Evolutionary conservation across 2,888 invertebrate species (phyloP), one percentile per base, ranked within the genome.

Genomic region (Mycalesis mineus): DNA sequence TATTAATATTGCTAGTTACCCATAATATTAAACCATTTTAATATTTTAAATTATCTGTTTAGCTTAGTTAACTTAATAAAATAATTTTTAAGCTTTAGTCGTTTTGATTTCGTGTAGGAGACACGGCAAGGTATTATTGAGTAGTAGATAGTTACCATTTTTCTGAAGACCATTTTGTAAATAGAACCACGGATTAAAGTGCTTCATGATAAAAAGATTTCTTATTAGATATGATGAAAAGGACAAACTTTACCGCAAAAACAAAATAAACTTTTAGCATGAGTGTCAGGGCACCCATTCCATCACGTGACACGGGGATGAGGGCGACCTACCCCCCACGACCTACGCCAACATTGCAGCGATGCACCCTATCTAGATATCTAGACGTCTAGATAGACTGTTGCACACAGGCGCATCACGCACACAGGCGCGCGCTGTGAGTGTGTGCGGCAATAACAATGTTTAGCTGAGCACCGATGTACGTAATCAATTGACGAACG

Each of bases 291-390:
- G 59, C 69, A 65, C 70, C 70, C 72, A 72, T 78, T 80, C 82
- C 78, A 84, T 83, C 80, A 78, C 74, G 78, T 74, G 77, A 70
- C 71, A 73, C 61, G 69, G 69, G 65, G 70, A 56, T 65, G 68
- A 65, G 63, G 65, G 62, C 75, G 75, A 76, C 73, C 74, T 79
- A 78, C 78, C 83, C 80, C 79, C 75, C 77, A 71, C 75, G 79
- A 87, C 87, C 87, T 87, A 84, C 78, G 74, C 78, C 79, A 88
- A 88, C 84, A 68, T 67, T 85, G 87, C 87, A 85, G 65, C 78
- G 79, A 80, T 85, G 86, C 85, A 87, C 77, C 78, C 77, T 56
- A 63, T 66, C 68, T 67, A 70, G 65, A 67, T 66, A 70, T 68
- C 68, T 72, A 77, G 74, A 71, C 72, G 76, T 81, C 84, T 83